Evolutionary conservation across 2,797 vertebrate genomes (phyloP).

Genomic region (Scomberomorus guttatus): DNA sequence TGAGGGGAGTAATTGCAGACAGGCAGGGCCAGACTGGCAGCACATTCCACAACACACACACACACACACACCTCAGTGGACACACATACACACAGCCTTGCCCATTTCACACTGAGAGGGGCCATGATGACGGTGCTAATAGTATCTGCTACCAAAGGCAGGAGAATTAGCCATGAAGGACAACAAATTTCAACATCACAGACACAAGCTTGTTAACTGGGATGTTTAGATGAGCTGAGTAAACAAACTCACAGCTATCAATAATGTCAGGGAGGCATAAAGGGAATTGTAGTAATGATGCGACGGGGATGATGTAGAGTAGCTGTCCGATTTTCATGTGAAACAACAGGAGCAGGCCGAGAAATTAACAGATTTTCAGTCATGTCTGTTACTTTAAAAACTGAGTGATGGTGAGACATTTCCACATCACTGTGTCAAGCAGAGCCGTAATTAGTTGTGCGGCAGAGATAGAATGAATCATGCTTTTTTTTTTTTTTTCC

Average conservation of each 20-base stretch:
- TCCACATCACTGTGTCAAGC: constrained; percentile 45
- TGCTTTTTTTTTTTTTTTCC: neutral
- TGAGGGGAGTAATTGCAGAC: constrained; percentile 73
- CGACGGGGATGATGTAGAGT: constrained; percentile 34
- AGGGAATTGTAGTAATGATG: constrained; percentile 59
- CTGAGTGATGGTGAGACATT: constrained; percentile 57
- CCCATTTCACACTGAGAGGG: constrained; percentile 63
- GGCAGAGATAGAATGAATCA: constrained; percentile 50
- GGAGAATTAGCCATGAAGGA: constrained; percentile 78
- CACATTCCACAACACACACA: constrained; percentile 35
- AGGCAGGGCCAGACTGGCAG: constrained; percentile 68
- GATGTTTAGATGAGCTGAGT: constrained; percentile 74
- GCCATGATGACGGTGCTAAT: constrained; percentile 76
- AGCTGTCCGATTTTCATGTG: constrained; percentile 29
- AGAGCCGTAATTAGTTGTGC: constrained; percentile 50
- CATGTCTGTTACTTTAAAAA: constrained; percentile 49
- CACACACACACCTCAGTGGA: constrained; percentile 17
- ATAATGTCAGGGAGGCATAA: constrained; percentile 63
- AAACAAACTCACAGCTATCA: constrained; percentile 73
- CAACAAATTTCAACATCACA: constrained; percentile 76
- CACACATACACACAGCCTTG: constrained; percentile 33
- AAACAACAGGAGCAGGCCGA: constrained; percentile 41
- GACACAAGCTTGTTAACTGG: constrained; percentile 71
- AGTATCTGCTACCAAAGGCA: constrained; percentile 78
- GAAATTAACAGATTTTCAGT: constrained; percentile 52